A percentile compares a stretch with the other conserved stretches of the same genome.
Conservation (phyloP, 2,113 vertebrate species). For the Tinamus guttatus region DNA sequence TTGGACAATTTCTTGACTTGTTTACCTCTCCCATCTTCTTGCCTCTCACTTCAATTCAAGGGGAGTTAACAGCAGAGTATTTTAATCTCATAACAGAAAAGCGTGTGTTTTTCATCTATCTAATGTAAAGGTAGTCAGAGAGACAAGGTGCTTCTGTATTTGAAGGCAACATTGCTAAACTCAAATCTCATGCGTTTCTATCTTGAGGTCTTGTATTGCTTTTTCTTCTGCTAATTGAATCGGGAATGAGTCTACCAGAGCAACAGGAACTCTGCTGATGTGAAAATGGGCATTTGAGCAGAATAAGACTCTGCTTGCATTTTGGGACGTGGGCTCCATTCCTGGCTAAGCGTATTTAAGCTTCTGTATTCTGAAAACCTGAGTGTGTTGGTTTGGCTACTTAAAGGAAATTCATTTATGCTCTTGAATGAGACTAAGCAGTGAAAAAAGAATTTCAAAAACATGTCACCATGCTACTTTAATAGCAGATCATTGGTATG, state of each 20-base stretch:
- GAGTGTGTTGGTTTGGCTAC: background rate
- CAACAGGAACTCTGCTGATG: background rate
- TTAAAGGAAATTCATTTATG: background rate
- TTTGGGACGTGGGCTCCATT: background rate
- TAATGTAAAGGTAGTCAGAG: background rate
- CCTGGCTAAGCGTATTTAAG: background rate
- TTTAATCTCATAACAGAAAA: background rate
- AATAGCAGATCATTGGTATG: background rate
- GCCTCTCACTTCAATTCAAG: background rate
- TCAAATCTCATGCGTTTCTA: fast-evolving
- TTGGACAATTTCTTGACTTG: background rate
- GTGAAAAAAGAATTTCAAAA: background rate
- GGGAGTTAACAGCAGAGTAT: background rate
- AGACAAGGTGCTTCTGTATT: background rate
- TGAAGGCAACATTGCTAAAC: background rate
- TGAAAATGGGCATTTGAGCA: background rate
- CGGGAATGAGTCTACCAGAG: background rate
- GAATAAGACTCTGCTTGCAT: background rate
- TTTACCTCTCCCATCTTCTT: background rate
- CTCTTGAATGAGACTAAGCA: background rate
- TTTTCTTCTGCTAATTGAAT: background rate
- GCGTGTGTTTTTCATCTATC: background rate
- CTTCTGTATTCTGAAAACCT: background rate
- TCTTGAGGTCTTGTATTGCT: background rate
- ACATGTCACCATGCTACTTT: background rate